A percentile compares a stretch with the other conserved stretches of the same genome.
Conservation (phyloP, 2,797 vertebrate species). For the Crocidura indochinensis region DNA sequence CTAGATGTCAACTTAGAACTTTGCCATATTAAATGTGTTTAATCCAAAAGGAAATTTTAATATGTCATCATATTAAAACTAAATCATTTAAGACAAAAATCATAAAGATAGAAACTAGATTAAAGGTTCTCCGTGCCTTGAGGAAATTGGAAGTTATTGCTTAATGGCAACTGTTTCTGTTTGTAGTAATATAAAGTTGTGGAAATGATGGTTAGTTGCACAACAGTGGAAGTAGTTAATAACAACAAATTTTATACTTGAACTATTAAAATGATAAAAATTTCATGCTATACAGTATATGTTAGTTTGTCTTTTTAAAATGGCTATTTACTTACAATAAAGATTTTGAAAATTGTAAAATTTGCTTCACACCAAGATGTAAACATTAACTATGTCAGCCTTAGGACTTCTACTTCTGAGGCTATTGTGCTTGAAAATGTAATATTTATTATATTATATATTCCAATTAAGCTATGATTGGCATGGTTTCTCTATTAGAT, state of each 20-base stretch:
- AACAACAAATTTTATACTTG: conserved; percentile 18
- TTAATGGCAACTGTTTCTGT: conserved; percentile 57
- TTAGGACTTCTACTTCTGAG: conserved; percentile 73
- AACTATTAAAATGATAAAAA: conserved; percentile 23
- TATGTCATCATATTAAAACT: conserved; percentile 1
- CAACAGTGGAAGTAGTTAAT: conserved; percentile 45
- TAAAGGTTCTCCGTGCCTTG: conserved; percentile 50
- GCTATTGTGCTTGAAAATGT: conserved; percentile 72
- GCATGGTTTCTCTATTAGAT: conserved; percentile 73
- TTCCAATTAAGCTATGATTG: conserved; percentile 62
- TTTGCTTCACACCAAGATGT: conserved; percentile 48
- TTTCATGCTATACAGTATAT: conserved; percentile 25
- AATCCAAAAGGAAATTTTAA: no score
- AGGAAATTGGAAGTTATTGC: conserved; percentile 31
- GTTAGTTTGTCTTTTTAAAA: no score
- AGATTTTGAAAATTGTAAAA: conserved; percentile 14
- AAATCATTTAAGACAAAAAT: conserved; percentile 56
- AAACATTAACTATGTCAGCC: conserved; percentile 67
- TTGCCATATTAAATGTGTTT: no score
- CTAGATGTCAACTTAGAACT: no score
- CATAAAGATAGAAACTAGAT: conserved; percentile 47
- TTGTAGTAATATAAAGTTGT: conserved; percentile 58
- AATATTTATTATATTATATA: conserved; percentile 76
- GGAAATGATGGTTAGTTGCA: conserved; percentile 43
- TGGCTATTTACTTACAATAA: conserved; percentile 34